These are phyloP conservation scores for Heterodera carotae DNA, from an alignment of 1,140 invertebrate species.

Conservation along the genomic window DNA sequence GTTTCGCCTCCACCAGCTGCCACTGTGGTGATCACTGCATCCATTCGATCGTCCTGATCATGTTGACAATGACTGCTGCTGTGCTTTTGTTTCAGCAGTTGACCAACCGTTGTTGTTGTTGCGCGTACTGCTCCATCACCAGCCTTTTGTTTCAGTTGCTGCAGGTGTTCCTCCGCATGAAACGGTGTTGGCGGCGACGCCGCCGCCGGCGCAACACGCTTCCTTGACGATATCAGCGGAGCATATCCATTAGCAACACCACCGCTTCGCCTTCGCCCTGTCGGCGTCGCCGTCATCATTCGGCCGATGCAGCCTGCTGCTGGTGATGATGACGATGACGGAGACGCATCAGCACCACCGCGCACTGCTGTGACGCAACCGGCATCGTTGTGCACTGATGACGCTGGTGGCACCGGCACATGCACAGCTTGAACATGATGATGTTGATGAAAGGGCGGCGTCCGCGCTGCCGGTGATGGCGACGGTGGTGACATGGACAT, in stretches of 20 bases:
- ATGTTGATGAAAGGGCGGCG: background rate
- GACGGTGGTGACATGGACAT: background rate
- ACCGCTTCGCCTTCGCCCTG: too few species aligned
- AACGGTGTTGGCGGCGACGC: constrained; percentile 18
- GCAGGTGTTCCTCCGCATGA: background rate
- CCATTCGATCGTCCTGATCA: background rate
- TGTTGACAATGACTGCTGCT: background rate
- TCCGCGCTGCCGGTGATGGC: too few species aligned
- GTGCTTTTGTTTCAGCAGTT: background rate
- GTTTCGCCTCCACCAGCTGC: too few species aligned
- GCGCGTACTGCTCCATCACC: background rate
- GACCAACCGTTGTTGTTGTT: background rate
- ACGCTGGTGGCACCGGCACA: background rate
- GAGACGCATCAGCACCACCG: background rate
- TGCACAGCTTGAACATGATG: background rate
- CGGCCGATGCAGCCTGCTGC: background rate
- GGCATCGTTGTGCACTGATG: background rate
- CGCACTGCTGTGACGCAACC: background rate
- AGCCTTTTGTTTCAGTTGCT: background rate
- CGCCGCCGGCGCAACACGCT: constrained; percentile 26
- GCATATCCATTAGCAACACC: constrained; percentile 5
- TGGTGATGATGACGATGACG: background rate
- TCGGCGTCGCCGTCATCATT: too few species aligned
- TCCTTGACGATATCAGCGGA: constrained; percentile 37
- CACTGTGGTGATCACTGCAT: background rate